A percentile compares a stretch with the other conserved stretches of the same genome.
Conservation (phyloP, 2,888 invertebrate genomes). For the Branchellion lobata region DNA sequence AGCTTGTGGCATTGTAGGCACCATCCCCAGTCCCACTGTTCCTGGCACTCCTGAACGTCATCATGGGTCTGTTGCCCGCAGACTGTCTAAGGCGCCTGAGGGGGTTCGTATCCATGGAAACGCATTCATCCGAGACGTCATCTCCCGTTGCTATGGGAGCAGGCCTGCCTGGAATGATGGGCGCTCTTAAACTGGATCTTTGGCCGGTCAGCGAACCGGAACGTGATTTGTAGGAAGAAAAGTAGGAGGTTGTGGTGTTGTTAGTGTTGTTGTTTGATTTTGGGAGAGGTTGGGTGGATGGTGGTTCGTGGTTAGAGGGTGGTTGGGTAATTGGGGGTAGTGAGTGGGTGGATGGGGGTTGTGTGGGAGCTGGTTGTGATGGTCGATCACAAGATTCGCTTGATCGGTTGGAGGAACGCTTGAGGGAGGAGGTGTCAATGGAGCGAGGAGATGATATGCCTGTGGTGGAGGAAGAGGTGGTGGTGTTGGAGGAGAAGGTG, state of each 20-base stretch:
- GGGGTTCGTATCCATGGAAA: slow-evolving; percentile 66
- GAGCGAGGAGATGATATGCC: background rate
- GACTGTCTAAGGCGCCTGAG: slow-evolving; percentile 68
- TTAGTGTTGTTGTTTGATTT: background rate
- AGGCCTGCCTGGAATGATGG: slow-evolving; percentile 45
- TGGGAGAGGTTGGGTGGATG: background rate
- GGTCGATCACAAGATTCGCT: background rate
- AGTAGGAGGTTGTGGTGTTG: background rate
- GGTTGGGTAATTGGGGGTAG: background rate
- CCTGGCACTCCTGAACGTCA: slow-evolving; percentile 25
- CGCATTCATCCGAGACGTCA: background rate
- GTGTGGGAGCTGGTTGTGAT: background rate
- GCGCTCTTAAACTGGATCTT: slow-evolving; percentile 34
- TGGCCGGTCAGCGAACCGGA: background rate
- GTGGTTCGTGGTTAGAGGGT: background rate
- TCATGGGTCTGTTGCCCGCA: slow-evolving; percentile 47
- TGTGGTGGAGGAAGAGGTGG: background rate
- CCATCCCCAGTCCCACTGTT: too few relatives aligned
- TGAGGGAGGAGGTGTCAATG: background rate
- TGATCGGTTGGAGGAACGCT: background rate
- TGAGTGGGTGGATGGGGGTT: background rate
- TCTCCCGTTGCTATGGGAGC: slow-evolving; percentile 19
- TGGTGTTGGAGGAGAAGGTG: too few relatives aligned
- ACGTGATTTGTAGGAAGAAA: background rate
- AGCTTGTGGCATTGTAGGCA: background rate